Evolutionary conservation across 2,797 vertebrate genomes (phyloP), one percentile per base, ranked within the genome.

Genomic region (Crocidura indochinensis): DNA sequence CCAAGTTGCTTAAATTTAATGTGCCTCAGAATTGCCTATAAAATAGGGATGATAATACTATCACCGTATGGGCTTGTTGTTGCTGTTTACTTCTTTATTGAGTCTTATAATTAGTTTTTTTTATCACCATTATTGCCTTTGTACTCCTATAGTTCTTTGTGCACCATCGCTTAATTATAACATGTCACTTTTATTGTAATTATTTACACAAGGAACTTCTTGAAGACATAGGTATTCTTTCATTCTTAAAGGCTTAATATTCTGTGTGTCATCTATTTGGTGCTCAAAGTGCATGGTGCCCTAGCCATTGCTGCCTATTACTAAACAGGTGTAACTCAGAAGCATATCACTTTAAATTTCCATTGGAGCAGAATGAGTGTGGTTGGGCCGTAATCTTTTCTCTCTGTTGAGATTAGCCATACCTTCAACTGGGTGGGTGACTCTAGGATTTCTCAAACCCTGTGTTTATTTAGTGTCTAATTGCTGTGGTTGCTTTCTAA

Each of bases 341-440:
- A 64, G 44, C 73, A 20, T 81, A 64, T 27, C 44, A 26, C 38
- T 44, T 90, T 92, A 89, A 84, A 69, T 91, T 93, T 95, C 67
- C 22, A 24, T 15, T 90, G 83, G 83, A 79, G 47, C 83, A 90
- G 72, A 81, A 85, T 82, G 17, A 90, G 89, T 83, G 87, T 90
- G 79, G 53, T 53, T 82, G 27, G 88, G 64, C 68, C 93, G 15
- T 53, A 87, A 72, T 56, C 72, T 19, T 93, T 91, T 31, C 5
- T 82, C 22, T 86, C 24, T 82, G 44, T 62, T 78, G 68, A 27
- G 74, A 38, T 71, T 75, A 29, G 83, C 51, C 51, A 24, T 44
- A 27, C 2, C 22, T 82, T 67, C 22, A 12, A 93, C 44, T 84
- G 90, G 85, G 38, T 84, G 90, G 85, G 38, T 90, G 87, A 82